Percentiles rank a stretch among this genome's conserved stretches.
phyloP scores from a whole-genome alignment of 2,888 invertebrate species.

The Cosmia trapezina region DNA sequence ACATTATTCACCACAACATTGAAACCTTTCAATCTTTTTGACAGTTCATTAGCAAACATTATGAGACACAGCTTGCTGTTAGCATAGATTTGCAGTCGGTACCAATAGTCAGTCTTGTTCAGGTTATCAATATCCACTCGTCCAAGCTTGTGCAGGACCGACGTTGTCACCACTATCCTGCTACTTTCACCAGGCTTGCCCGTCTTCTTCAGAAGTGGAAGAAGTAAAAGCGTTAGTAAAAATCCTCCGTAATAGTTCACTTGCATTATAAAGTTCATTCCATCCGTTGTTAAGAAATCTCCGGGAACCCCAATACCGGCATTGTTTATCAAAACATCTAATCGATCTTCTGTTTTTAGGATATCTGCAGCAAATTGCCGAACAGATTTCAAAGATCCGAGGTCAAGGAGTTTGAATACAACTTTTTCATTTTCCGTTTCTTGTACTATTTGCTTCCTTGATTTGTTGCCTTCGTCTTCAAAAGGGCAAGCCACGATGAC shows the following conservation, averaged over 20 bases:
- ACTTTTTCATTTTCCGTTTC: slow-evolving; percentile 92
- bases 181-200: slow-evolving; percentile 89
- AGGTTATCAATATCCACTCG: slow-evolving; percentile 92
- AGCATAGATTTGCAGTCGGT: slow-evolving; percentile 87
- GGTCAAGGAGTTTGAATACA: slow-evolving; percentile 92
- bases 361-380: slow-evolving; percentile 94
- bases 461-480: slow-evolving; percentile 73
- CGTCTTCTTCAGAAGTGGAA: slow-evolving; percentile 93
- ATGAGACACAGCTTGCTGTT: slow-evolving; percentile 93
- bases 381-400: slow-evolving; percentile 93
- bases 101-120: slow-evolving; percentile 86
- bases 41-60: slow-evolving; percentile 92
- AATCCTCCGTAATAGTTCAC: slow-evolving; percentile 98
- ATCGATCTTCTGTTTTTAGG: slow-evolving; percentile 91
- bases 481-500: slow-evolving; percentile 81
- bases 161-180: slow-evolving; percentile 94
- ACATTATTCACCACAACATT: slow-evolving; percentile 94
- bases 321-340: slow-evolving; percentile 96
- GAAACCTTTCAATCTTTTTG: slow-evolving; percentile 90
- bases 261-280: slow-evolving; percentile 95
- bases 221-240: slow-evolving; percentile 95
- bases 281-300: slow-evolving; percentile 92
- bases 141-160: slow-evolving; percentile 92
- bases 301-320: slow-evolving; percentile 92
- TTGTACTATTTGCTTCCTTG: slow-evolving; percentile 90